Percentiles rank a stretch among this genome's conserved stretches.
These are phyloP conservation scores for Euglossa dilemma DNA, from an alignment of 1,140 invertebrate genomes.

Conservation along the genomic window DNA sequence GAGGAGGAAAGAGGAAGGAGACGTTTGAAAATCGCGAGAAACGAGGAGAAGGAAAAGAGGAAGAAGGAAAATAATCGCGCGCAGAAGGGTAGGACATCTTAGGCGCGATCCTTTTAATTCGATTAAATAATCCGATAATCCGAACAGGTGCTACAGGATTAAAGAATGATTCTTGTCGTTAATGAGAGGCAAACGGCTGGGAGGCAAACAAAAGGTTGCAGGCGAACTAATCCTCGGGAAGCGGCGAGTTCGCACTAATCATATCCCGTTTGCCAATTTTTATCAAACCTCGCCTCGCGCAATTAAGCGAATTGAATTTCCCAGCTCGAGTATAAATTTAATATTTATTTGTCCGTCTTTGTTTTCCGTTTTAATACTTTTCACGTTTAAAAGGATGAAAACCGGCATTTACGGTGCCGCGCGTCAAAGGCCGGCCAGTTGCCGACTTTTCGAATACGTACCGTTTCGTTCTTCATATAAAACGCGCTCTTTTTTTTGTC, in stretches of 20 bases:
- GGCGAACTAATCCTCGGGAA: slow-evolving; percentile 13
- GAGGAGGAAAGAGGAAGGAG: neutral
- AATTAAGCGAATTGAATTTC: slow-evolving; percentile 33
- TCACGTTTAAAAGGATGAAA: neutral
- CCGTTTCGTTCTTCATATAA: neutral
- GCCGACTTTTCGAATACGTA: neutral
- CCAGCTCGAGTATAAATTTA: neutral
- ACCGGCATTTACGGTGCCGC: neutral
- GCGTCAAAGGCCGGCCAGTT: neutral
- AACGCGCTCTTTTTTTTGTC: slow-evolving; percentile 13
- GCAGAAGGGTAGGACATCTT: slow-evolving; percentile 6
- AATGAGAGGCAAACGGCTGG: slow-evolving; percentile 42
- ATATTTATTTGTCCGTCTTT: neutral
- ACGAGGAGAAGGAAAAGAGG: neutral
- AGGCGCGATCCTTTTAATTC: slow-evolving; percentile 55
- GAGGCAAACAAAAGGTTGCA: slow-evolving; percentile 34
- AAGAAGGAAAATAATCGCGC: slow-evolving; percentile 22
- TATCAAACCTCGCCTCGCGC: neutral
- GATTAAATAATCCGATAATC: slow-evolving; percentile 63
- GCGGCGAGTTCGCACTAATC: neutral
- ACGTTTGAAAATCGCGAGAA: too few species aligned
- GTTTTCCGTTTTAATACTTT: neutral
- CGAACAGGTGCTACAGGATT: slow-evolving; percentile 41
- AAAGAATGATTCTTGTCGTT: slow-evolving; percentile 57
- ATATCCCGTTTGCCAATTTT: slow-evolving; percentile 20